A percentile compares a stretch with the other conserved stretches of the same genome.
phyloP scores from a whole-genome alignment of 2,113 vertebrate species.

The Xenopus laevis region DNA sequence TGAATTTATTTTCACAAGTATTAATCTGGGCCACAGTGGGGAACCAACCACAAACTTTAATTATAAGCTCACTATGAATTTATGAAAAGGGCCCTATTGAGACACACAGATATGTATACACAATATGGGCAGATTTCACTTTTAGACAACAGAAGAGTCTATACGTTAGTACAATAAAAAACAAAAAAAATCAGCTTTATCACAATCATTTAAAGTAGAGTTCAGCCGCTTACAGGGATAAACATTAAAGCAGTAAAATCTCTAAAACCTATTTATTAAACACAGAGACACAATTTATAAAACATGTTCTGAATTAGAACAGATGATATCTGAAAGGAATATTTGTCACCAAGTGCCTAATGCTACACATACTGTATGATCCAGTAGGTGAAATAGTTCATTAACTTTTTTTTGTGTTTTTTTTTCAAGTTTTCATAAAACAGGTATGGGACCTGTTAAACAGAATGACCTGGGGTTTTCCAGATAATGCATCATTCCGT shows the following conservation, averaged over 20 bases:
- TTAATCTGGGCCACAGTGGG: conserved; percentile 34
- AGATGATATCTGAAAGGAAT: too few relatives aligned
- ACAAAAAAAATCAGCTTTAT: not conserved
- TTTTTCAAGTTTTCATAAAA: too few relatives aligned
- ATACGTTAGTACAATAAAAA: not conserved
- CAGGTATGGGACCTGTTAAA: too few relatives aligned
- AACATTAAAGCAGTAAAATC: not conserved
- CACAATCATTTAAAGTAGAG: not conserved
- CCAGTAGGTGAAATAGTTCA: too few relatives aligned
- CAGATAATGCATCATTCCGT: too few relatives aligned
- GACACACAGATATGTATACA: not conserved
- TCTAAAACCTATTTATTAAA: too few relatives aligned
- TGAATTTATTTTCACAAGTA: not conserved
- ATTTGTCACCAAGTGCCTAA: too few relatives aligned
- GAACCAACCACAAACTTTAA: conserved; percentile 17
- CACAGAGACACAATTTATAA: too few relatives aligned
- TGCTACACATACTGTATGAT: too few relatives aligned
- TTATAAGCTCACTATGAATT: conserved; percentile 9
- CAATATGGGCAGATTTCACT: not conserved
- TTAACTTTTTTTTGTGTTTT: too few relatives aligned
- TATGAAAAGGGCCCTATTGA: not conserved
- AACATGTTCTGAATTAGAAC: too few relatives aligned
- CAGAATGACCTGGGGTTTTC: too few relatives aligned
- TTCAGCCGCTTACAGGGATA: not conserved
- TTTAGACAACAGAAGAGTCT: not conserved